Base-by-base conservation (phyloP, 2,888 invertebrate species). In the Chloromyia formosa region DNA sequence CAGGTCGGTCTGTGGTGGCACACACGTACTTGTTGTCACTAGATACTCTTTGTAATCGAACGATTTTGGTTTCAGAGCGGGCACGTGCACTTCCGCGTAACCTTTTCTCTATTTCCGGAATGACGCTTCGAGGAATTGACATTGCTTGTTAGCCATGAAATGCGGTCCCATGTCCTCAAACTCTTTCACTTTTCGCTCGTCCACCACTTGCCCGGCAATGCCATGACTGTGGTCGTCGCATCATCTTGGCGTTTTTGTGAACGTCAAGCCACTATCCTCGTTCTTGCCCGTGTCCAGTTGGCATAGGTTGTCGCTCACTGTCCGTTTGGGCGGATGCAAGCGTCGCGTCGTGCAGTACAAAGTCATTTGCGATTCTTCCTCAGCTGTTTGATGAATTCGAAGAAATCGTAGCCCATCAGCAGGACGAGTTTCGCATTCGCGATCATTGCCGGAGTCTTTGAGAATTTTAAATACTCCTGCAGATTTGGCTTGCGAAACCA, bases 71-170 rank as follows among this genome's bases (percentile, higher is more conserved):
- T 98, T 98, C 64, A 98, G 84, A 0, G 99, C 98, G 0, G 99
- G 99, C 3, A 99, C 98, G 85, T 98, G 97, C n/a, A 99, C 94
- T 80, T 98, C 98, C 86, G 99, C 99, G 82, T 98, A 99, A n/a
- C 93, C 98, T 88, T 97, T 98, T 79, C 96, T 89, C 86, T 97
- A 97, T 82, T 97, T 97, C 79, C 98, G 88, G 84, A 95, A 98
- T 0, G 97, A 97, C 0, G 99, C 98, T 77, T 98, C 97, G 0
- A 99, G 99, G 78, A 99, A 87, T 82, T 97, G 95, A 83, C 99
- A 99, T 16, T 95, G 89, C 86, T 98, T 98, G 85, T 98, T 99
- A 3, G 98, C 96, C 98, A 99, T 99, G 83, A 97, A 95, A 87
- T 99, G 99, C 0, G 97, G 95, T 0, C 99, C 99, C 79, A 99